phyloP scores from a whole-genome alignment of 2,113 vertebrate species.

The Nasalis larvatus region DNA sequence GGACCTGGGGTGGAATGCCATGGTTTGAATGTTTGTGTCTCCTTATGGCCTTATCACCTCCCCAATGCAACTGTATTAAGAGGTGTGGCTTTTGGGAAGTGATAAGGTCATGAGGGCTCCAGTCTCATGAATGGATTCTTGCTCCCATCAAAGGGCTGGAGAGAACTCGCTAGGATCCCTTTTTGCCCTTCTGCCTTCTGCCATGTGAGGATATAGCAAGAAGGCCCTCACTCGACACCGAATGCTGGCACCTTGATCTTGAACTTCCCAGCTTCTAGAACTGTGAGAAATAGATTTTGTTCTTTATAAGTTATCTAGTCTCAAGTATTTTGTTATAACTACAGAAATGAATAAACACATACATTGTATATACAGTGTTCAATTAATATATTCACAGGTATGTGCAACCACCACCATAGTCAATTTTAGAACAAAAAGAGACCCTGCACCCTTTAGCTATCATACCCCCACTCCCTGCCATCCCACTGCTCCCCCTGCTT shows the following conservation, averaged over 20 bases:
- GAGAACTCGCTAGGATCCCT: background rate
- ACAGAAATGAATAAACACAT: background rate
- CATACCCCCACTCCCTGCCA: background rate
- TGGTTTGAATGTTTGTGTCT: background rate
- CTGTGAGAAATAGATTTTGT: background rate
- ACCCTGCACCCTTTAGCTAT: rapidly evolving
- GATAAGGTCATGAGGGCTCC: background rate
- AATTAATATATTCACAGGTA: background rate
- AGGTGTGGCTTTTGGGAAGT: background rate
- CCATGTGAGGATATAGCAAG: background rate
- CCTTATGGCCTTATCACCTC: background rate
- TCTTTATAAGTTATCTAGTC: background rate
- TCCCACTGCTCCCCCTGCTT: background rate
- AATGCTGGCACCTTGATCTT: background rate
- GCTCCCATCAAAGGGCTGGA: background rate
- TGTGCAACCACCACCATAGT: background rate
- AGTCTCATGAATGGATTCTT: background rate
- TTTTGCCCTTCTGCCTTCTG: background rate
- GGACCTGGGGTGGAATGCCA: background rate
- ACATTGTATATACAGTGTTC: rapidly evolving
- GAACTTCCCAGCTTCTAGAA: background rate
- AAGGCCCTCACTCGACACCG: background rate
- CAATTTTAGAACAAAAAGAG: background rate
- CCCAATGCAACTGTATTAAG: background rate
- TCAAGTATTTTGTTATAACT: background rate